A percentile compares a stretch with the other conserved stretches of the same genome.
Conservation (phyloP, 2,113 vertebrate species). For the Atrichornis clamosus region DNA sequence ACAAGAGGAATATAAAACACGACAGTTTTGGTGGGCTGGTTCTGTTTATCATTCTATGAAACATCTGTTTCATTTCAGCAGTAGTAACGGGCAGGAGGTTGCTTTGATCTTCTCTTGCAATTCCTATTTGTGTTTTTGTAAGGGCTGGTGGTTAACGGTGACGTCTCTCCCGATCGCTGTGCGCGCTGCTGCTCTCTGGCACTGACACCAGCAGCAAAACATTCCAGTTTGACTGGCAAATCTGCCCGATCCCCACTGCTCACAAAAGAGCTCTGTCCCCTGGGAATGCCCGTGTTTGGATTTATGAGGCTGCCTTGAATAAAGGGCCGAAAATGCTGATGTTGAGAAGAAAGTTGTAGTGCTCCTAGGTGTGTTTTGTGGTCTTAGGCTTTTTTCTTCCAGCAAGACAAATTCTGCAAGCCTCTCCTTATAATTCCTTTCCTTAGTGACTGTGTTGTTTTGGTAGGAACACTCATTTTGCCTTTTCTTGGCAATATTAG, state of each 20-base stretch:
- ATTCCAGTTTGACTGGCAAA: background rate
- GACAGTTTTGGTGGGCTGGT: background rate
- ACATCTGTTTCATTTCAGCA: background rate
- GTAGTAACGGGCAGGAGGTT: background rate
- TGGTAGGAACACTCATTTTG: background rate
- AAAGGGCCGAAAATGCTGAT: background rate
- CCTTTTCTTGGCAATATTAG: background rate
- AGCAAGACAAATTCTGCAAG: background rate
- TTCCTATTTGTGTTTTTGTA: background rate
- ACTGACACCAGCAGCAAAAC: background rate
- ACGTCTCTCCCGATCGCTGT: accelerated
- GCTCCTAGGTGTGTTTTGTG: background rate
- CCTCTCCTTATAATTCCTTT: background rate
- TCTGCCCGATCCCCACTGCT: background rate
- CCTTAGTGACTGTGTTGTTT: background rate
- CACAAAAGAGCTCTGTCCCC: background rate
- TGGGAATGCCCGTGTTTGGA: background rate
- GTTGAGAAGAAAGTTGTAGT: background rate
- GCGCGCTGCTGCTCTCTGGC: background rate
- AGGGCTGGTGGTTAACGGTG: background rate
- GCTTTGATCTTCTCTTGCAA: background rate
- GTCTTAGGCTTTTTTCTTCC: background rate
- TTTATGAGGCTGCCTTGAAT: background rate
- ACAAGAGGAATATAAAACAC: background rate
- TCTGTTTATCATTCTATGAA: background rate